Evolutionary conservation across 2,888 invertebrate species (phyloP), one percentile per base, ranked within the genome.

Genomic region (Horisme vitalbata): DNA sequence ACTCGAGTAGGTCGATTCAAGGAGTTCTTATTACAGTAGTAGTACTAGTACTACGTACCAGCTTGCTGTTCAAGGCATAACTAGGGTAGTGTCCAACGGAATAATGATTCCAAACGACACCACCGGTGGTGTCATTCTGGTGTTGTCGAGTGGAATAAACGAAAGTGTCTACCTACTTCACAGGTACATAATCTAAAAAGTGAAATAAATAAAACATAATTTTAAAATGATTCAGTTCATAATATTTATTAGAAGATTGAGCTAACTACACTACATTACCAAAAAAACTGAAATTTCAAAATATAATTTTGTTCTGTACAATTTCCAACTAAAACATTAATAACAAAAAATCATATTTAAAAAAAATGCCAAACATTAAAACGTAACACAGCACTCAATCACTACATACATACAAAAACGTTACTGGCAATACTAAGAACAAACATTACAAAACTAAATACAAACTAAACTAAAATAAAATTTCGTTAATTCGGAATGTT

Each of bases 321-420:
- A 58, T 52, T 53, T 33, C 43, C 39, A 51, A 52, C 39, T 11
- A 48, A 35, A 52, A 28, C 55, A 45, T 41, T 13, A 52, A 57
- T 51, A 45, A 57, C 48, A 55, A 56, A 59, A 55, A 57, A 41
- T 47, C 47, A 45, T 48, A 50, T 52, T 59, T 59, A 61, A 62
- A 68, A n/a, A 68, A 52, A 65, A 67, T 60, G 62, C 65, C 64
- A 66, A 64, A 62, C 68, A 64, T 61, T 52, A 63, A 67, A 71
- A 67, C 63, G 61, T 76, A 80, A 79, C 80, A 80, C 82, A 80
- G 80, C 75, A 72, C 71, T 75, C 72, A 69, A 79, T 79, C 76
- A 81, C 76, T 68, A 69, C 68, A 62, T 54, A 48, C 54, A 63
- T 51, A 53, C 27, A 47, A 48, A 58, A 63, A 65, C 55, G 55